Evolutionary conservation across 2,113 vertebrate species (phyloP), one percentile per base, ranked within the genome.

Genomic region (Protobothrops flavoviridis): DNA sequence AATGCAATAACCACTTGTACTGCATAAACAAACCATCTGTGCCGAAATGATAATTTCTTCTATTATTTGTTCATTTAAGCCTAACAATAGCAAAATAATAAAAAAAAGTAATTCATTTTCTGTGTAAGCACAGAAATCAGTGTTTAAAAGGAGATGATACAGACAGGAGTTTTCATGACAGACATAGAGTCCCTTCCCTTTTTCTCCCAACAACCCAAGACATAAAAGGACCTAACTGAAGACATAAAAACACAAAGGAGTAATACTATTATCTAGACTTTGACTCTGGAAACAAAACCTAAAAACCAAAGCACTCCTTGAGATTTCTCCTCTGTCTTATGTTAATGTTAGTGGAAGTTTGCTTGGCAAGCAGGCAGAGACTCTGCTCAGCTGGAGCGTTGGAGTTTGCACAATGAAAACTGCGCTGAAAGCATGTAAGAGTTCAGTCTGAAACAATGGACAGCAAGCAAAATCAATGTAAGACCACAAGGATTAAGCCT

Each of bases 31-130:
- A 98, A 98, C 97, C 97, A 94, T 98, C 98, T 98, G 98, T 98
- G 97, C 95, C 98, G 98, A 98, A 98, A 98, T 98, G 92, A 98
- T 98, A 98, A 98, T 99, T 98, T 98, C 98, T 98, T 98, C 98
- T 98, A 97, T 97, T 98, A 98, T 98, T 99, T 98, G 98, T 98
- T 98, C 98, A 98, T 98, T 98, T 98, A 98, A 98, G 98, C 48
- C 48, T 50, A 50, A 50, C 8, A 97, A 97, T 96, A 98, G 98
- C 95, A 97, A 96, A 97, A 97, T 0, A 11, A 26, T 3, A 26
- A 61, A 26, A 29, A n/a, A 94, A 96, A 94, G 96, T 98, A 97
- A 97, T 86, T 95, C 95, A 96, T 97, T 97, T 96, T 93, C 96
- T 97, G 96, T 95, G 97, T 2, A 56, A 24, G 33, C 15, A 7